A percentile compares a stretch with the other conserved stretches of the same genome.
Conservation (phyloP, 2,113 vertebrate genomes). For the Onychostoma macrolepis region DNA sequence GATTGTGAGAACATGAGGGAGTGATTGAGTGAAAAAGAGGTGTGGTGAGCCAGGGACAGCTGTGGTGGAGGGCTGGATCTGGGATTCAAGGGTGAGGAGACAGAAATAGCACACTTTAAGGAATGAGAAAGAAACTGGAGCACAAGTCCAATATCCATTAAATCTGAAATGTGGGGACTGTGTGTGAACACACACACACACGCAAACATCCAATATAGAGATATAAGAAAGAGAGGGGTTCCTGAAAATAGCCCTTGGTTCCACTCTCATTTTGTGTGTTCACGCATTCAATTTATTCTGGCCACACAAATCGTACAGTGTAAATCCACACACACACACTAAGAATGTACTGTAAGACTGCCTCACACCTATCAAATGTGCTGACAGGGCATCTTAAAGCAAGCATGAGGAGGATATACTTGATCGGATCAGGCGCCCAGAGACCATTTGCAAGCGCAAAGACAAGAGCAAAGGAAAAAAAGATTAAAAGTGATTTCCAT, state of each 20-base stretch:
- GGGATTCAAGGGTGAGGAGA: constrained; percentile 17
- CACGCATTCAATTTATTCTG: constrained; percentile 37
- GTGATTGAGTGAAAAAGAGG: constrained; percentile 5
- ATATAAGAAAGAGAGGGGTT: constrained; percentile 18
- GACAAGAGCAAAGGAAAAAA: neutral
- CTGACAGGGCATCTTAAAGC: constrained; percentile 24
- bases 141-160: constrained; percentile 38
- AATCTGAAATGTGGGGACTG: constrained; percentile 31
- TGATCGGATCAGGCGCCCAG: neutral
- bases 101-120: constrained; percentile 28
- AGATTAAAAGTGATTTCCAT: constrained; percentile 39
- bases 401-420: neutral
- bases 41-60: constrained; percentile 25
- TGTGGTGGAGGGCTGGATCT: constrained; percentile 18
- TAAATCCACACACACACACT: constrained; percentile 24
- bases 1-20: constrained; percentile 13
- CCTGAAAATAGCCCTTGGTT: constrained; percentile 44
- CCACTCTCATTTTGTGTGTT: constrained; percentile 38
- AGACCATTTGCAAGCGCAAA: constrained; percentile 19
- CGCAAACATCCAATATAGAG: constrained; percentile 4
- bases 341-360: no score
- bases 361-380: neutral
- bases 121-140: constrained; percentile 1
- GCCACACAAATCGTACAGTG: constrained; percentile 52
- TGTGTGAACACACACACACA: neutral